Percentiles rank a stretch among this genome's conserved stretches.
Evolutionary conservation across 2,888 invertebrate genomes (phyloP).

Genomic region (Ceriagrion tenellum): DNA sequence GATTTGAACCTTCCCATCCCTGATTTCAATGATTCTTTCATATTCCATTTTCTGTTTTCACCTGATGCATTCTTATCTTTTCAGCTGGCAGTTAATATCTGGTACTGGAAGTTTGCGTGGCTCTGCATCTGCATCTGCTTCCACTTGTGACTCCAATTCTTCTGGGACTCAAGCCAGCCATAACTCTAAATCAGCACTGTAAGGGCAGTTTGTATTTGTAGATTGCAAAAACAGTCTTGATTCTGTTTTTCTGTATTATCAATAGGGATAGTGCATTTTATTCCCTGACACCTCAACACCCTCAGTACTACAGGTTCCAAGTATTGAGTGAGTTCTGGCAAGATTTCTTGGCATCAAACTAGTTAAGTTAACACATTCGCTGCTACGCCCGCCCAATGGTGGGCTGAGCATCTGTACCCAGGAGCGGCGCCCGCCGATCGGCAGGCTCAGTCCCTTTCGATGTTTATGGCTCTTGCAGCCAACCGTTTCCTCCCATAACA

Average conservation of each 20-base stretch:
- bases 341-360: too few relatives aligned
- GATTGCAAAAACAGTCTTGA: background rate
- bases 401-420: too few relatives aligned
- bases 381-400: too few relatives aligned
- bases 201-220: conserved; percentile 62
- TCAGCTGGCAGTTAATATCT: conserved; percentile 86
- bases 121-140: conserved; percentile 76
- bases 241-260: conserved; percentile 70
- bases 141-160: conserved; percentile 72
- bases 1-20: too few relatives aligned
- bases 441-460: too few relatives aligned
- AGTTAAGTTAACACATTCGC: too few relatives aligned
- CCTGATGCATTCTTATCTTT: conserved; percentile 69
- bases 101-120: conserved; percentile 84
- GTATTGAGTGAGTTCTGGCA: too few relatives aligned
- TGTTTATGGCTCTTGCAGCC: too few relatives aligned
- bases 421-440: too few relatives aligned
- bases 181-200: conserved; percentile 72
- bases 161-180: conserved; percentile 73
- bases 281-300: background rate
- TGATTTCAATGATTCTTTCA: background rate
- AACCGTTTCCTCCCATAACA: too few relatives aligned
- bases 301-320: too few relatives aligned
- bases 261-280: too few relatives aligned
- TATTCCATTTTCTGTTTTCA: conserved; percentile 20